Evolutionary conservation across 2,113 vertebrate genomes (phyloP).

Genomic region (Drymodes brunneopygia): DNA sequence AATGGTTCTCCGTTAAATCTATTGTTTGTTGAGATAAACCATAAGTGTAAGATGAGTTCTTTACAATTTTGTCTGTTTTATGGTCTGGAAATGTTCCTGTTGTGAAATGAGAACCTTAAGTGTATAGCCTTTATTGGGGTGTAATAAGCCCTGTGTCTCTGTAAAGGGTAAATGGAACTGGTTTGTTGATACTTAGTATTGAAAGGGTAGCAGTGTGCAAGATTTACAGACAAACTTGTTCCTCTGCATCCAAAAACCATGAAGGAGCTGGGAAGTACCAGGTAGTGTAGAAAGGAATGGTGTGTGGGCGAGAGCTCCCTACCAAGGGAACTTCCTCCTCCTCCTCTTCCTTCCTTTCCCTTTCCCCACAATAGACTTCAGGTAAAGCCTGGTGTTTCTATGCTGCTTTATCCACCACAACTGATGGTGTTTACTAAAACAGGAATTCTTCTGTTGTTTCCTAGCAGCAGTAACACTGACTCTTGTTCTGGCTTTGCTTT

Average conservation of each 20-base stretch:
- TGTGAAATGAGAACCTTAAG: neutral
- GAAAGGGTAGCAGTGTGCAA: neutral
- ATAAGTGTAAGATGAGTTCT: neutral
- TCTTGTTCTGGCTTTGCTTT: constrained; percentile 31
- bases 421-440: neutral
- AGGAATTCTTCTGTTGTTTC: neutral
- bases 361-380: neutral
- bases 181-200: neutral
- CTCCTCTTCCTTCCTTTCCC: neutral
- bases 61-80: neutral
- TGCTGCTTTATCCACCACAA: neutral
- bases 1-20: neutral
- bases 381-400: neutral
- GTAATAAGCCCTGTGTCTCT: neutral
- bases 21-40: neutral
- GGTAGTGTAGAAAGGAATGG: neutral
- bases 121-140: neutral
- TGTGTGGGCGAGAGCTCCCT: neutral
- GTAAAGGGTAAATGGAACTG: neutral
- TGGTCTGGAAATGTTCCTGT: neutral
- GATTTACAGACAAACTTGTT: neutral
- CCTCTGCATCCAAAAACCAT: neutral
- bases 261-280: neutral
- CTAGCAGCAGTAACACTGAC: neutral
- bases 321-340: neutral